Percentiles rank a stretch among this genome's conserved stretches.
Evolutionary conservation across 2,888 invertebrate species (phyloP).

Genomic region (Clanis bilineata): DNA sequence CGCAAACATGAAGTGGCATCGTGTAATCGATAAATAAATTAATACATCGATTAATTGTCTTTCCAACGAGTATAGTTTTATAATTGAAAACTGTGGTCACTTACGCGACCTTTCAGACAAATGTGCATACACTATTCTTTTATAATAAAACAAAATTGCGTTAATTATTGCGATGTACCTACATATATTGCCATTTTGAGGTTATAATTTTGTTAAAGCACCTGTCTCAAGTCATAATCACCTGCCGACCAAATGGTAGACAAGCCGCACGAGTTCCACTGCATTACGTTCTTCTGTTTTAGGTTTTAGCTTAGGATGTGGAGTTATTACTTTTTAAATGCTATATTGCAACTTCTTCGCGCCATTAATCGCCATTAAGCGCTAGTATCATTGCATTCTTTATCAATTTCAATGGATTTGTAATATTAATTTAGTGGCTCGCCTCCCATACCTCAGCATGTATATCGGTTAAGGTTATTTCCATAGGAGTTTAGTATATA

Average conservation of each 20-base stretch:
- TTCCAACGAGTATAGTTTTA: background rate
- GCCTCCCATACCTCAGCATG: too few species aligned
- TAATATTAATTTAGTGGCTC: too few species aligned
- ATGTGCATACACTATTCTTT: slow-evolving; percentile 16
- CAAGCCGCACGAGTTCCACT: slow-evolving; percentile 28
- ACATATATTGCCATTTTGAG: slow-evolving; percentile 37
- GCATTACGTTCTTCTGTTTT: slow-evolving; percentile 2
- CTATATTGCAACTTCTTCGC: too few species aligned
- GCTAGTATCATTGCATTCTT: too few species aligned
- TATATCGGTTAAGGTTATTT: too few species aligned
- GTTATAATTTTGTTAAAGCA: slow-evolving; percentile 60
- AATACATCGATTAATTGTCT: background rate
- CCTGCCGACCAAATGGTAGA: slow-evolving; percentile 62
- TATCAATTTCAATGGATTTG: too few species aligned
- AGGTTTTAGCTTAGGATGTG: background rate
- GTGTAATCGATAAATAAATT: background rate
- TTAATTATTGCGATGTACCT: slow-evolving; percentile 34
- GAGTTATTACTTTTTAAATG: background rate
- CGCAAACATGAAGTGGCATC: background rate
- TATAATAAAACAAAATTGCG: slow-evolving; percentile 27
- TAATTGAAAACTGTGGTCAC: slow-evolving; percentile 11
- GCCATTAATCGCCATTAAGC: too few species aligned
- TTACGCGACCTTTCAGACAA: slow-evolving; percentile 21
- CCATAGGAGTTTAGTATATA: too few species aligned
- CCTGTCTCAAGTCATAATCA: slow-evolving; percentile 63